Evolutionary conservation across 2,888 invertebrate genomes (phyloP), one percentile per base, ranked within the genome.

Genomic region (Leistus spinibarbis): DNA sequence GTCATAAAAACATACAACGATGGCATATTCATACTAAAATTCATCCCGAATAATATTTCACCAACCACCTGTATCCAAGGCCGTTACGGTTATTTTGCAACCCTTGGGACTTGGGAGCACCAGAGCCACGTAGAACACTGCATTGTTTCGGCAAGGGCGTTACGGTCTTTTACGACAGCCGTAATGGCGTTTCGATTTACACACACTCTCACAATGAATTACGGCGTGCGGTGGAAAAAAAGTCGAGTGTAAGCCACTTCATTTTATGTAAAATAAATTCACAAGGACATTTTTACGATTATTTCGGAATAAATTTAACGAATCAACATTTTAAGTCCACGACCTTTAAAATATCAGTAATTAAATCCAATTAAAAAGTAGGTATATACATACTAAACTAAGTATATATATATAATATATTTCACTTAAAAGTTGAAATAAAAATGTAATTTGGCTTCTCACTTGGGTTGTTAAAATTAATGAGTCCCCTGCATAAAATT

Each of bases 401-500:
- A 40, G 13, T 40, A 40, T 40, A 40, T n/a, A n/a, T n/a, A n/a
- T n/a, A n/a, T n/a, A n/a, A n/a, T n/a, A n/a, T 40, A 40, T 40
- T 40, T 40, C 40, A 40, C 40, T 40, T 40, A 40, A 40, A 40
- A 40, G 40, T 40, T 40, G 40, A 40, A 5, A 40, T 40, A 40
- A 40, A 40, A 40, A 40, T 40, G 5, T 40, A 40, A 40, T 40
- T 40, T 40, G 13, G 40, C 40, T 40, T 40, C 40, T 40, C 40
- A 40, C 40, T 40, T 40, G 40, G 40, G 40, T 40, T 40, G 40
- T 66, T 66, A 66, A 66, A 66, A 40, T 19, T 66, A 66, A 66
- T 66, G 66, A 66, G 40, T 17, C 66, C 60, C 60, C 27, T 66
- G 20, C 53, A 66, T 66, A 66, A 66, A 66, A 66, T 66, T 40